Evolutionary conservation across 1,140 invertebrate genomes (phyloP).

Genomic region (Phymastichus coffea): DNA sequence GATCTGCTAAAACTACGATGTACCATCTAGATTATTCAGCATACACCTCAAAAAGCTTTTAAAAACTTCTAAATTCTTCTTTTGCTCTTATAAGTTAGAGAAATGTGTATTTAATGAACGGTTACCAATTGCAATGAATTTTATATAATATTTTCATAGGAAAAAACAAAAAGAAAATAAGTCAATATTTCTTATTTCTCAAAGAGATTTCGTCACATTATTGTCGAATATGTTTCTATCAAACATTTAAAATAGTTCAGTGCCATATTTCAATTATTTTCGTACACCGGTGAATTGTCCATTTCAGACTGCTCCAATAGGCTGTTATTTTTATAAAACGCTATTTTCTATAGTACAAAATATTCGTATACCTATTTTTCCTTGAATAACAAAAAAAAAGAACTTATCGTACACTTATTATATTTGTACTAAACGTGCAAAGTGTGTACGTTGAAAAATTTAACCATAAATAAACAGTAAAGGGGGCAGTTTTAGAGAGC

Average conservation of each 20-base stretch:
- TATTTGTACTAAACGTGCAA: conserved; percentile 15
- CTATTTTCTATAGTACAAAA: conserved; percentile 16
- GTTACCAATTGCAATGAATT: conserved; percentile 9
- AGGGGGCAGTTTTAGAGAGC: neutral
- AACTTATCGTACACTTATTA: neutral
- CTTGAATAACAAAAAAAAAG: too few species aligned
- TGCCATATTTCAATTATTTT: conserved; percentile 5
- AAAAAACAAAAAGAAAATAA: conserved; percentile 17
- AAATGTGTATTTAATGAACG: conserved; percentile 7
- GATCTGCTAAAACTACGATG: neutral
- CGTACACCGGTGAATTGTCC: neutral
- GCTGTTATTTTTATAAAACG: conserved; percentile 13
- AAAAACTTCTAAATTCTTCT: conserved; percentile 1
- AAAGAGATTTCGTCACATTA: neutral
- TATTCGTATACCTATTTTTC: conserved; percentile 25
- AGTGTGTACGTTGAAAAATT: neutral
- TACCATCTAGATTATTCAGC: neutral
- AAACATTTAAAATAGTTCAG: conserved; percentile 5
- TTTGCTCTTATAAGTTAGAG: conserved; percentile 3
- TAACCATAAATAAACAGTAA: neutral
- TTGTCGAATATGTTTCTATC: neutral
- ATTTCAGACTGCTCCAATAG: neutral
- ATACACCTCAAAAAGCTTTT: neutral
- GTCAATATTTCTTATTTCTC: neutral
- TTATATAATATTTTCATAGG: conserved; percentile 21